phyloP scores from a whole-genome alignment of 2,113 vertebrate species.

The Lichenostomus cassidix region DNA sequence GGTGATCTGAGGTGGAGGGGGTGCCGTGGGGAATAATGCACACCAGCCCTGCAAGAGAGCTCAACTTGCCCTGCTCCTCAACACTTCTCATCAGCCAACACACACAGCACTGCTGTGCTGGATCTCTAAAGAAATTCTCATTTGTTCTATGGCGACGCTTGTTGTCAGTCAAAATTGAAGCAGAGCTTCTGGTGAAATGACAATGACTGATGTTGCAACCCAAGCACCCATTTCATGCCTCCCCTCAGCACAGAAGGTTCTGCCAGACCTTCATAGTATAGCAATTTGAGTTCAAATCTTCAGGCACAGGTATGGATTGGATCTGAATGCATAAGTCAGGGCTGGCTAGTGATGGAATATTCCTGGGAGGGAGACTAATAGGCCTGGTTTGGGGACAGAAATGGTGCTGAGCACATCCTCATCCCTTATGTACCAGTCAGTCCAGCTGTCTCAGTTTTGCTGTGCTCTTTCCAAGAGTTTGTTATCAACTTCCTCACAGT shows the following conservation, averaged over 20 bases:
- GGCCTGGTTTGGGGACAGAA: not conserved
- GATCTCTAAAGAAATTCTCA: not conserved
- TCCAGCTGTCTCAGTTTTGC: not conserved
- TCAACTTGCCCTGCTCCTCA: not conserved
- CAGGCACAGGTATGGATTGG: not conserved
- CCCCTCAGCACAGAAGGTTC: accelerated
- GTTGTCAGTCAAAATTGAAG: not conserved
- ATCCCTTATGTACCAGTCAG: not conserved
- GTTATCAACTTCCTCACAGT: not conserved
- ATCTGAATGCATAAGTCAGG: accelerated
- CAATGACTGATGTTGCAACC: not conserved
- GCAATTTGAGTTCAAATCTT: not conserved
- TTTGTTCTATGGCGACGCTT: not conserved
- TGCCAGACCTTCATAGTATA: not conserved
- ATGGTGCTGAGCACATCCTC: accelerated
- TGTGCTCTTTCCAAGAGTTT: not conserved
- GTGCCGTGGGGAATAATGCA: not conserved
- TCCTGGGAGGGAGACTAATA: not conserved
- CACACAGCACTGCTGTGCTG: not conserved
- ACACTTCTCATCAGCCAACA: not conserved
- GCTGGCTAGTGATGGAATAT: not conserved
- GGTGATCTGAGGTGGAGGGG: not conserved
- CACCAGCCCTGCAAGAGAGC: not conserved
- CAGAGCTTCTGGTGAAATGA: not conserved
- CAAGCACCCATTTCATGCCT: accelerated